phyloP scores from a whole-genome alignment of 92 coral and sea anemone species.

The Actinostola sp. region DNA sequence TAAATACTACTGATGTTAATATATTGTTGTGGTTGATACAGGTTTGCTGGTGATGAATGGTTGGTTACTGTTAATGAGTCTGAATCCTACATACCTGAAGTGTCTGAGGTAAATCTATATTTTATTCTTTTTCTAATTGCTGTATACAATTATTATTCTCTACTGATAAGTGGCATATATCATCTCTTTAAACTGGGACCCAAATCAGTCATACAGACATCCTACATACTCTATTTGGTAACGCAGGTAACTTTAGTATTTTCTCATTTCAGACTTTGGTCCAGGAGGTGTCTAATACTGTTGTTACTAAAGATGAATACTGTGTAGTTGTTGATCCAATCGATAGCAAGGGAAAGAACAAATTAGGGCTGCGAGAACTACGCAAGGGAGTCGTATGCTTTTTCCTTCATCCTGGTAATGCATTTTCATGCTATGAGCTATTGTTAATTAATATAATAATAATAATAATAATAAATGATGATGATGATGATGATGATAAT shows the following conservation, averaged over 20 bases:
- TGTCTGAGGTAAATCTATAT: slow-evolving; percentile 67
- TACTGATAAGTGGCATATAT: too few relatives aligned
- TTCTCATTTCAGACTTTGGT: slow-evolving; percentile 61
- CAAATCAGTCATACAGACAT: too few relatives aligned
- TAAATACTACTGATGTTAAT: too few relatives aligned
- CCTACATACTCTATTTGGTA: neutral
- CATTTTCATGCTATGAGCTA: too few relatives aligned
- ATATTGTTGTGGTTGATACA: slow-evolving; percentile 9
- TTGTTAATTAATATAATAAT: too few relatives aligned
- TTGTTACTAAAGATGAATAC: slow-evolving; percentile 72
- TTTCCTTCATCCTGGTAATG: slow-evolving; percentile 92
- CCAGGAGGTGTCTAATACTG: slow-evolving; percentile 69
- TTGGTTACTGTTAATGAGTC: slow-evolving; percentile 82
- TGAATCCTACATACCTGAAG: slow-evolving; percentile 93
- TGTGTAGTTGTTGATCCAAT: slow-evolving; percentile 88
- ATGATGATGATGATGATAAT: too few relatives aligned
- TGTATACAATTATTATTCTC: neutral
- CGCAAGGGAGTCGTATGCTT: slow-evolving; percentile 75
- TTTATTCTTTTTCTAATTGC: neutral
- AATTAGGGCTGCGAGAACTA: slow-evolving; percentile 81
- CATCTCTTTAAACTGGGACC: too few relatives aligned
- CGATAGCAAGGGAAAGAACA: slow-evolving; percentile 83
- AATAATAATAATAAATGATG: too few relatives aligned
- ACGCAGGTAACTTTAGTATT: neutral
- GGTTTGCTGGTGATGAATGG: slow-evolving; percentile 95